A percentile compares a stretch with the other conserved stretches of the same genome.
Conservation (phyloP, 1,140 invertebrate genomes). For the Orchestia grillus region DNA sequence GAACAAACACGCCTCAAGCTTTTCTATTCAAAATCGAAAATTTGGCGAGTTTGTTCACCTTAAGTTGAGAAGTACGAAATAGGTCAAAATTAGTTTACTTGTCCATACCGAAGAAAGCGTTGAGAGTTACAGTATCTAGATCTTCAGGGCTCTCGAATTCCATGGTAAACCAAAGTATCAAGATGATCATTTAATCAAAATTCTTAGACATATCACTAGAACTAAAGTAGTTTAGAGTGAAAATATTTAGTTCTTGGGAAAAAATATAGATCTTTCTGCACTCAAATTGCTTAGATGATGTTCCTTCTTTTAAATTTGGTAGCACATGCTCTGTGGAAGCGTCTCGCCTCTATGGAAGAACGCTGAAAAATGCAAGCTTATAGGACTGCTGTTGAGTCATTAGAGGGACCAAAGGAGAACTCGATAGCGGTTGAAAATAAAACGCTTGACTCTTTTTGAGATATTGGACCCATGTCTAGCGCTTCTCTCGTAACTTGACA, state of each 20-base stretch:
- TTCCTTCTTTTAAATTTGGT: neutral
- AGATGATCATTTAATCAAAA: neutral
- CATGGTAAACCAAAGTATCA: too few relatives aligned
- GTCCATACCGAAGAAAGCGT: too few relatives aligned
- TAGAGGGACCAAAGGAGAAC: neutral
- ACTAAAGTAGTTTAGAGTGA: neutral
- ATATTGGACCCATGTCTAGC: neutral
- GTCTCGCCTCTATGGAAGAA: too few relatives aligned
- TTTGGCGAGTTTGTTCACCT: too few relatives aligned
- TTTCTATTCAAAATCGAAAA: too few relatives aligned
- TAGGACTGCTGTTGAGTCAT: neutral
- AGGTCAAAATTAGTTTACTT: too few relatives aligned
- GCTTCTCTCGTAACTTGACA: neutral
- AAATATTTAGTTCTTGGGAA: neutral
- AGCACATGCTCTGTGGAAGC: neutral
- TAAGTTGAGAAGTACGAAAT: too few relatives aligned
- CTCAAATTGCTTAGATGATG: neutral
- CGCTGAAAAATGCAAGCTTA: neutral
- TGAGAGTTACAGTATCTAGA: too few relatives aligned
- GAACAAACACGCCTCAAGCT: too few relatives aligned
- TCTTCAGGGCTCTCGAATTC: too few relatives aligned
- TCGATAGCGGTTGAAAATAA: neutral
- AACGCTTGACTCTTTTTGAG: too few relatives aligned
- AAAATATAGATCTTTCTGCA: neutral
- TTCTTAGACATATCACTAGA: neutral